These are phyloP conservation scores for Uropetala carovei DNA, from an alignment of 2,888 invertebrate species.

Conservation along the genomic window DNA sequence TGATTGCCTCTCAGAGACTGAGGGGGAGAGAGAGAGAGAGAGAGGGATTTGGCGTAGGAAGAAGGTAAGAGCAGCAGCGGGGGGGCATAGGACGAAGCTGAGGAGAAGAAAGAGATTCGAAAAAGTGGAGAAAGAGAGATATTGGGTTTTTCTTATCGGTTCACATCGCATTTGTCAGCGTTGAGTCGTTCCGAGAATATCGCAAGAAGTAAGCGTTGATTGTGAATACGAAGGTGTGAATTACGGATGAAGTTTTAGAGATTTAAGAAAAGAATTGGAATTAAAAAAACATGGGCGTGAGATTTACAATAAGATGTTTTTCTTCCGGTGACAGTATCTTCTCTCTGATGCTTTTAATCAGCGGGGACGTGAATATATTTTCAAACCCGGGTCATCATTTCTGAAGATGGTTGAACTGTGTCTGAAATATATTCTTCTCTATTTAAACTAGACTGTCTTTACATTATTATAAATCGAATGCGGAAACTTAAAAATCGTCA, in stretches of 20 bases:
- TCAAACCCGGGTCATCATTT: too few species aligned
- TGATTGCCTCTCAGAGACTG: background rate
- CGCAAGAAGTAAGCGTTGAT: background rate
- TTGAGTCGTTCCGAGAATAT: background rate
- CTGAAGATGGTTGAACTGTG: too few species aligned
- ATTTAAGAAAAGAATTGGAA: background rate
- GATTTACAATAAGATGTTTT: too few species aligned
- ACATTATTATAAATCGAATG: too few species aligned
- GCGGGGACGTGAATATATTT: too few species aligned
- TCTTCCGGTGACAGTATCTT: too few species aligned
- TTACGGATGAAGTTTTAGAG: background rate
- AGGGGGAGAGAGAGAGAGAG: too few species aligned
- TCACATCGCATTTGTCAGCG: background rate
- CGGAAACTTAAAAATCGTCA: too few species aligned
- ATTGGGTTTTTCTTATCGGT: background rate
- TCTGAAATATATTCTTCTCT: too few species aligned
- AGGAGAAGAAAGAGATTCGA: background rate
- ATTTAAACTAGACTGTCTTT: too few species aligned
- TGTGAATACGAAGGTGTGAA: background rate
- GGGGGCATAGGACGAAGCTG: background rate
- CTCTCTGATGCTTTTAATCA: too few species aligned
- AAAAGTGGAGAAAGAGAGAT: background rate
- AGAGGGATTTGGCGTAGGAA: slow-evolving; percentile 18
- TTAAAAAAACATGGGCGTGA: too few species aligned
- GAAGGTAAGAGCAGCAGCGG: background rate